Conservation (phyloP, 2,113 vertebrate species). For the Phyllostomus hastatus region DNA sequence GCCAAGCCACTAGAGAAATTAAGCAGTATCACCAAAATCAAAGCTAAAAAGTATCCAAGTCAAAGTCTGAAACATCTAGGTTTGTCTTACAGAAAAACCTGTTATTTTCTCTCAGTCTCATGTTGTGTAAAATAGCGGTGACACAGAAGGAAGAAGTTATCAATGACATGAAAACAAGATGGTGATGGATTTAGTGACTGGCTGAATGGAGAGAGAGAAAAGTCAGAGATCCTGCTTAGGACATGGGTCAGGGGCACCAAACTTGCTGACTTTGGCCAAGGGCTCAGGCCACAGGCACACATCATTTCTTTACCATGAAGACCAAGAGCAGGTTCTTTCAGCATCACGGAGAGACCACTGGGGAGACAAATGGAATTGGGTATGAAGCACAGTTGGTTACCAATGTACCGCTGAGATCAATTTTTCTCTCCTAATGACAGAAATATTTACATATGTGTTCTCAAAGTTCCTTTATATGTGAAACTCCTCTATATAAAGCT, state of each 20-base stretch:
- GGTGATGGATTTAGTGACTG: background rate
- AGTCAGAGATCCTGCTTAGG: background rate
- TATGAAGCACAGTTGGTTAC: background rate
- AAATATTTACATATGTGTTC: background rate
- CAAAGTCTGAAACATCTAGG: background rate
- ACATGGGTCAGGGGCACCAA: background rate
- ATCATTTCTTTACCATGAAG: background rate
- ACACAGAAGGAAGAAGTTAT: background rate
- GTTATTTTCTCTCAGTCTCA: background rate
- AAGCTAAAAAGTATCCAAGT: background rate
- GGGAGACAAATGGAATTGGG: background rate
- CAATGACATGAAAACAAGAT: background rate
- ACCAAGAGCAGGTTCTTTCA: background rate
- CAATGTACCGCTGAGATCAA: background rate
- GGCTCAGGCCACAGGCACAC: background rate
- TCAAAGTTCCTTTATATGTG: background rate
- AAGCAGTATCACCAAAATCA: background rate
- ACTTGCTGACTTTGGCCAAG: background rate
- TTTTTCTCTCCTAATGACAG: background rate
- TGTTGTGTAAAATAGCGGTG: background rate
- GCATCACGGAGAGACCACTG: background rate
- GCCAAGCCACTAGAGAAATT: background rate
- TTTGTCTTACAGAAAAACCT: background rate
- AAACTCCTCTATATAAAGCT: background rate
- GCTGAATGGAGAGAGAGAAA: background rate